These are phyloP conservation scores for Orcinus orca DNA, from an alignment of 2,113 vertebrate genomes.

Conservation along the genomic window DNA sequence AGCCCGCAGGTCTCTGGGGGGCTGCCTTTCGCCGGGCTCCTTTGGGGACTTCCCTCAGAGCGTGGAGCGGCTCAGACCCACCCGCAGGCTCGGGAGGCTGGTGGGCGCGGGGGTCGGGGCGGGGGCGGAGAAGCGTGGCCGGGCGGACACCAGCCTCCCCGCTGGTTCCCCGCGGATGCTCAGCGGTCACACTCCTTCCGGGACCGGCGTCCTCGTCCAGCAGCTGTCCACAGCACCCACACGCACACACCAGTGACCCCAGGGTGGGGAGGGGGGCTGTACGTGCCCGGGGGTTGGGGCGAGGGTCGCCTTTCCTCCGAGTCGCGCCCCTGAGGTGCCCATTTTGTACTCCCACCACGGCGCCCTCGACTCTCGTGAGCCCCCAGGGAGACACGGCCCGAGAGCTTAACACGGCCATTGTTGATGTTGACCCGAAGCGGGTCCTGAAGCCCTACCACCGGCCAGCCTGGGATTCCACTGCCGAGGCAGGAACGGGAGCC, in stretches of 20 bases:
- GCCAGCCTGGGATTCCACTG: fast-evolving
- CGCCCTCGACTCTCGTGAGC: neutral
- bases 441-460: fast-evolving
- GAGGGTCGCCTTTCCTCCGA: no score
- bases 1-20: fast-evolving
- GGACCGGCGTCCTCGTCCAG: neutral
- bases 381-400: neutral
- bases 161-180: no score
- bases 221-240: neutral
- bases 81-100: neutral
- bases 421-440: no score
- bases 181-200: neutral
- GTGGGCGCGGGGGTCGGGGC: no score
- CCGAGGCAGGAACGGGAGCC: fast-evolving
- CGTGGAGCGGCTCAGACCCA: neutral
- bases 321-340: neutral
- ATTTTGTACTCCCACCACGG: fast-evolving
- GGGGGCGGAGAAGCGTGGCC: neutral
- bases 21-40: neutral
- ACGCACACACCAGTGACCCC: neutral
- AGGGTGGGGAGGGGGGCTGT: no score
- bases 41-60: neutral
- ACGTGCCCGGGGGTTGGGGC: fast-evolving
- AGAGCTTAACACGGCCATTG: neutral
- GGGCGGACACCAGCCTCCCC: neutral